Evolutionary conservation across 2,888 invertebrate species (phyloP), one percentile per base, ranked within the genome.

Genomic region (Arrhopalites spinosus): DNA sequence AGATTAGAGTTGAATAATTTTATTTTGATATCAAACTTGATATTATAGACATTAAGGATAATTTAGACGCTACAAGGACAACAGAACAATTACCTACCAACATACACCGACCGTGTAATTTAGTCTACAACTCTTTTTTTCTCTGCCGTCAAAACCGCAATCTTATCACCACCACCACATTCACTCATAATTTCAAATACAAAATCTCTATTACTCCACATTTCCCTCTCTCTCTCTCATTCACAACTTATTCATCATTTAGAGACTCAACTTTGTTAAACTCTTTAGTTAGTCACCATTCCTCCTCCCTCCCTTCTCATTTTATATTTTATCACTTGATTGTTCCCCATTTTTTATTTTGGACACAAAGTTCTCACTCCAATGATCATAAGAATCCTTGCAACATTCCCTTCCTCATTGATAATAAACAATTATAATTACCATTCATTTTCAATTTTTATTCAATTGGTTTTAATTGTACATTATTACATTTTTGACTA

Each of bases 11-110:
- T 29, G 15, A 64, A 64, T 15, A 64, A 61, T 27, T 13, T 20
- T 36, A 66, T 66, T 36, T 59, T 71, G 71, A 71, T 71, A 20
- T 25, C 61, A 59, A 71, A 59, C 59, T 59, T 71, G 71, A 59
- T 36, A 71, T 36, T 30, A 61, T 30, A 56, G 30, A 17, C 71
- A 71, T 59, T 71, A 50, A 50, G 45, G 23, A 20, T 71, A 59
- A 59, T 59, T 59, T 59, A 36, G 59, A 23, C 29, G 25, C 71
- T 71, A 36, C 61, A 71, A 71, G 61, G 71, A 71, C 71, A 71
- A 71, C 59, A 71, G 43, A 71, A 25, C 59, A 30, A 71, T 71
- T 71, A 71, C n/a, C 43, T 25, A 59, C 47, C 25, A 69, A 53
- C 69, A 69, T 53, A 53, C 29, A n/a, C 53, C 29, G 13, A 53